Evolutionary conservation across 2,888 invertebrate genomes (phyloP).

Genomic region (Mesopsocus fuscifrons): DNA sequence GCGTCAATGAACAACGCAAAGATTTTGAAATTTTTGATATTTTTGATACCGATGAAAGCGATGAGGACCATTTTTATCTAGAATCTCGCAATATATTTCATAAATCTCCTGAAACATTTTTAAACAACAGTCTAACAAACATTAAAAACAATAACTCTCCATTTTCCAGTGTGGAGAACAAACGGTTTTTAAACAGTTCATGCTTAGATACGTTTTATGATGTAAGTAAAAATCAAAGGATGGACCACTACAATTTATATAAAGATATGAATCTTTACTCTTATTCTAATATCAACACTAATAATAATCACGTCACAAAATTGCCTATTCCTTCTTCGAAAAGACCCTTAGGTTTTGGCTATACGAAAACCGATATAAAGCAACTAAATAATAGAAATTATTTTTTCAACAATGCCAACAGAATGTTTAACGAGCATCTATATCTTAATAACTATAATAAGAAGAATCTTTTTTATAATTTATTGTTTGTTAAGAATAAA

Average conservation of each 20-base stretch:
- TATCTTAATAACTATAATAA: conserved; percentile 8
- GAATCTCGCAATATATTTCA: conserved; percentile 1
- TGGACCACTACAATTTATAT: conserved; percentile 6
- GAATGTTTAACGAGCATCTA: conserved; percentile 9
- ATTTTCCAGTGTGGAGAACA: conserved; percentile 2
- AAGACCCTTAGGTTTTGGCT: conserved; percentile 6
- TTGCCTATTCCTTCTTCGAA: conserved; percentile 7
- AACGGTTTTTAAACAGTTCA: neutral
- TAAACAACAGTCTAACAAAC: conserved; percentile 8
- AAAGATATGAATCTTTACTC: conserved; percentile 5
- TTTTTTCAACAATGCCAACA: conserved; percentile 9
- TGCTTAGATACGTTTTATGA: conserved; percentile 3
- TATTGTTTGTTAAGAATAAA: conserved; percentile 5
- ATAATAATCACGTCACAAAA: conserved; percentile 3
- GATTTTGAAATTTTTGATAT: neutral
- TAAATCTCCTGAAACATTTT: conserved; percentile 4
- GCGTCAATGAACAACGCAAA: neutral
- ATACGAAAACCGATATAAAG: conserved; percentile 6
- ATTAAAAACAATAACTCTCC: conserved; percentile 8
- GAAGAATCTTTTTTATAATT: conserved; percentile 9
- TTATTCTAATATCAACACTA: conserved; percentile 3
- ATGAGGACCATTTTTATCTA: conserved; percentile 4
- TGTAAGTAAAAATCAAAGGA: neutral
- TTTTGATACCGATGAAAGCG: conserved; percentile 5
- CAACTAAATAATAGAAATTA: conserved; percentile 9